Evolutionary conservation across 2,113 vertebrate species (phyloP).

Genomic region (Leptosomus discolor): DNA sequence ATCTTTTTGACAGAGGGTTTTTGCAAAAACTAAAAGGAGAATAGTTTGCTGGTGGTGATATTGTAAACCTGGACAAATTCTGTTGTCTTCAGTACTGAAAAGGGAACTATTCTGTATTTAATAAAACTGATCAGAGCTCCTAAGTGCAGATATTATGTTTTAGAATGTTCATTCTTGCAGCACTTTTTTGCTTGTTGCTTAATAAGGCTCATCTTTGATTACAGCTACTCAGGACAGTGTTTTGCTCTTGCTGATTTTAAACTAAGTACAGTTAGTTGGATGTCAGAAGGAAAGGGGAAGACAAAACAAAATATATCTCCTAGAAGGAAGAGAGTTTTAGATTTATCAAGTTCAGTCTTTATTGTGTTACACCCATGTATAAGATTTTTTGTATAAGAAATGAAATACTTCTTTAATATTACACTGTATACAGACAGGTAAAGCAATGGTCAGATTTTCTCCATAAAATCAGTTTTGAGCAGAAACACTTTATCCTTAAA

Average conservation of each 20-base stretch:
- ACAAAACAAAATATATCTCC: not conserved
- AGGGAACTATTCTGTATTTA: not conserved
- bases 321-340: not conserved
- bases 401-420: not conserved
- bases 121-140: not conserved
- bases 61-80: not conserved
- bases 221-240: too few species aligned
- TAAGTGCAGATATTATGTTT: not conserved
- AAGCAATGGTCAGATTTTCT: not conserved
- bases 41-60: too few species aligned
- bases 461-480: not conserved
- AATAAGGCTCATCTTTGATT: not conserved
- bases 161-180: not conserved
- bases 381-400: not conserved
- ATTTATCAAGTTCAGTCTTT: not conserved
- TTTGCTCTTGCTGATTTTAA: not conserved
- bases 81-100: not conserved
- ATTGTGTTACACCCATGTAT: not conserved
- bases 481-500: not conserved
- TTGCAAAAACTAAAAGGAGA: too few species aligned
- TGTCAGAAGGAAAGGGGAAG: not conserved
- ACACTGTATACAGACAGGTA: not conserved
- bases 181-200: not conserved
- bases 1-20: too few species aligned
- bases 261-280: not conserved